Conservation (phyloP, 2,113 vertebrate genomes). For the Notechis scutatus region DNA sequence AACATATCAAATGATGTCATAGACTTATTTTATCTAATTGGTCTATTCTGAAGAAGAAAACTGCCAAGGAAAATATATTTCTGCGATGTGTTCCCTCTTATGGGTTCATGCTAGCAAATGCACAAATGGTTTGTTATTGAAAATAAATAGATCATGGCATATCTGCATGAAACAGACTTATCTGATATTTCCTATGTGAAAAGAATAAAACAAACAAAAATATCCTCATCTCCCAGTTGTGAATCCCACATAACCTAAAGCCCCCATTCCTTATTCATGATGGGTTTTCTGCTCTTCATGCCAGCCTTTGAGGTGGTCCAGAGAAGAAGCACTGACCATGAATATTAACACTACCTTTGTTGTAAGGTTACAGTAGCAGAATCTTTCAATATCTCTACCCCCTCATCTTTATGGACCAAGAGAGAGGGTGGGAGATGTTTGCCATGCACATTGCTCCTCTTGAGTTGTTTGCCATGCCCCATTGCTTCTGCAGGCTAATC, state of each 20-base stretch:
- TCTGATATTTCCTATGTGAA: not conserved
- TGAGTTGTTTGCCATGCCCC: not conserved
- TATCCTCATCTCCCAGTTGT: not conserved
- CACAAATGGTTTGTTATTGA: rapidly evolving
- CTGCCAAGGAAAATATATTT: not conserved
- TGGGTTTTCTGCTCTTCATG: not conserved
- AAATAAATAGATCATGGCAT: rapidly evolving
- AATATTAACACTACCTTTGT: not conserved
- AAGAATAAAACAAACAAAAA: not conserved
- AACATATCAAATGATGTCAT: rapidly evolving
- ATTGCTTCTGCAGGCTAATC: not conserved
- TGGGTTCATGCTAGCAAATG: not conserved
- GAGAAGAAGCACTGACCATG: not conserved
- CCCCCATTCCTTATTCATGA: not conserved
- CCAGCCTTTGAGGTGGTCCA: not conserved
- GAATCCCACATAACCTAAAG: not conserved
- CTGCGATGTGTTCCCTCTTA: not conserved
- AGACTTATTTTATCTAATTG: rapidly evolving
- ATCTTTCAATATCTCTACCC: not conserved
- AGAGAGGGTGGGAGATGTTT: not conserved
- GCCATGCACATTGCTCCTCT: no score
- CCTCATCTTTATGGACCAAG: not conserved
- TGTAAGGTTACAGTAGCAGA: not conserved
- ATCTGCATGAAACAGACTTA: no score
- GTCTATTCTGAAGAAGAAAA: rapidly evolving